Evolutionary conservation across 2,888 invertebrate genomes (phyloP).

Genomic region (Leucoptera coffeella): DNA sequence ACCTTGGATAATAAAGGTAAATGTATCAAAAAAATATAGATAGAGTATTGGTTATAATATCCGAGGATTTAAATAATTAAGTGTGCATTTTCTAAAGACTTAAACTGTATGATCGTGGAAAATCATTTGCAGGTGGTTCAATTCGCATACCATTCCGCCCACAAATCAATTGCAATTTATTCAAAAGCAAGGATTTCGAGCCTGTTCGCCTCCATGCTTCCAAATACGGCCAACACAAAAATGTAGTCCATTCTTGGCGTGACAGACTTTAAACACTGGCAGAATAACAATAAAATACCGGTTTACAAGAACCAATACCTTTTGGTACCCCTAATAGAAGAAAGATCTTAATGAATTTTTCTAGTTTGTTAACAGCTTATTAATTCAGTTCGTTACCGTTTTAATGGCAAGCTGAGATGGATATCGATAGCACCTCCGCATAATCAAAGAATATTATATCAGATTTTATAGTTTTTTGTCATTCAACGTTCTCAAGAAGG

Average conservation of each 20-base stretch:
- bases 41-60: too few species aligned
- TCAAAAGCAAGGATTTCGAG: slow-evolving; percentile 36
- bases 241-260: slow-evolving; percentile 3
- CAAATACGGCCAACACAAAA: slow-evolving; percentile 3
- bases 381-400: slow-evolving; percentile 9
- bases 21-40: too few species aligned
- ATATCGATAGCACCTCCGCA: slow-evolving; percentile 19
- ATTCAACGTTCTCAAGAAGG: slow-evolving; percentile 20
- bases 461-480: slow-evolving; percentile 19
- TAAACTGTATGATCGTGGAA: too few species aligned
- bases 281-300: slow-evolving; percentile 2
- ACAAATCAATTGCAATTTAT: slow-evolving; percentile 33
- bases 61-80: too few species aligned
- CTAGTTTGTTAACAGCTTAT: too few species aligned
- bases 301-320: too few species aligned
- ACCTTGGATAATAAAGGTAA: too few species aligned
- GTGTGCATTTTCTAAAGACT: too few species aligned
- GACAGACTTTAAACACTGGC: slow-evolving; percentile 1
- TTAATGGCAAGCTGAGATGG: slow-evolving; percentile 25
- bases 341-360: too few species aligned
- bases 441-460: slow-evolving; percentile 17
- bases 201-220: slow-evolving; percentile 14
- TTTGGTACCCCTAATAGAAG: too few species aligned
- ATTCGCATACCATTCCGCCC: slow-evolving; percentile 21
- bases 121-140: slow-evolving; percentile 33